A percentile compares a stretch with the other conserved stretches of the same genome.
These are phyloP conservation scores for Dione vanillae DNA, from an alignment of 2,888 invertebrate genomes.

Conservation along the genomic window DNA sequence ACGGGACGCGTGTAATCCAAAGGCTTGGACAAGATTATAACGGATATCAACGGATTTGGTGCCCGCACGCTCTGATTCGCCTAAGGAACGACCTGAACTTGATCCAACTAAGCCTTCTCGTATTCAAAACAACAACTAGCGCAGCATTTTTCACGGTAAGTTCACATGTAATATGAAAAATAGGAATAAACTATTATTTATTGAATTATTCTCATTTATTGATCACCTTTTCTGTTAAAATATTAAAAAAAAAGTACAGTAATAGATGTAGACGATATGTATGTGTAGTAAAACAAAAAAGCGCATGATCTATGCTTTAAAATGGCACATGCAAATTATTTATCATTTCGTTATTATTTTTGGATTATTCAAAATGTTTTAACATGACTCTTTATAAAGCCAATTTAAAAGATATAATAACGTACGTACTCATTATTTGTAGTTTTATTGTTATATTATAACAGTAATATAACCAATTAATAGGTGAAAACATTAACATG, in stretches of 20 bases:
- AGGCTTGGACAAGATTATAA: constrained; percentile 81
- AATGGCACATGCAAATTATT: too few relatives aligned
- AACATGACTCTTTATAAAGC: too few relatives aligned
- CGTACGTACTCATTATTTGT: too few relatives aligned
- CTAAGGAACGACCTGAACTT: constrained; percentile 50
- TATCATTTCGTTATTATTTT: too few relatives aligned
- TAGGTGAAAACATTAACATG: too few relatives aligned
- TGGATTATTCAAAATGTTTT: too few relatives aligned
- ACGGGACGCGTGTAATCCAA: constrained; percentile 77
- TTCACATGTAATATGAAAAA: not conserved
- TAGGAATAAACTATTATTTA: not conserved
- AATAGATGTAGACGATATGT: not conserved
- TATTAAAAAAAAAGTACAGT: not conserved
- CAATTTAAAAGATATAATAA: too few relatives aligned
- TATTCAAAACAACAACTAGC: constrained; percentile 24
- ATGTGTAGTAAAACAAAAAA: too few relatives aligned
- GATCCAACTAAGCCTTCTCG: constrained; percentile 15
- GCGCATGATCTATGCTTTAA: not conserved
- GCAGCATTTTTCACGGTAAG: constrained; percentile 23
- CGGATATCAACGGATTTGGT: constrained; percentile 79
- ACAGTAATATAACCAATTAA: too few relatives aligned
- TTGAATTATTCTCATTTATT: constrained; percentile 1
- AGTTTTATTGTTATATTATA: too few relatives aligned
- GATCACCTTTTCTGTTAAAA: not conserved
- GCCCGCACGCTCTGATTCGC: constrained; percentile 69